These are phyloP conservation scores for Lepidurus couesii DNA, from an alignment of 1,140 invertebrate species.

Conservation along the genomic window DNA sequence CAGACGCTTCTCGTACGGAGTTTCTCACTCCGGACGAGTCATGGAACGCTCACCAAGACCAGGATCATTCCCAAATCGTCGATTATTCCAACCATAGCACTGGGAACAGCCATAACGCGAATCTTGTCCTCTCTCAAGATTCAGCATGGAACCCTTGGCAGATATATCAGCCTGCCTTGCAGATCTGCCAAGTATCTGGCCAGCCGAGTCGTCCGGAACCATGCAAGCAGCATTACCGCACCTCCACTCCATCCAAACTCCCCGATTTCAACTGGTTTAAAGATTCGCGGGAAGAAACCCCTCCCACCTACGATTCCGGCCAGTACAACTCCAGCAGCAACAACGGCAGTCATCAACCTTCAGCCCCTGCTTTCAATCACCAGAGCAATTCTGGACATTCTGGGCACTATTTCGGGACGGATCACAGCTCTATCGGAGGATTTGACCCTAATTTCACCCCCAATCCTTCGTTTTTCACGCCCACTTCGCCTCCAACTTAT, in stretches of 20 bases:
- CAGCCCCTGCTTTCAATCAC: neutral
- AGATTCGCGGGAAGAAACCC: neutral
- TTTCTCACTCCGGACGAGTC: constrained; percentile 1
- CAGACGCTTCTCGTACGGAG: neutral
- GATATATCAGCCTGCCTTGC: constrained; percentile 1
- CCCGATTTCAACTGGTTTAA: neutral
- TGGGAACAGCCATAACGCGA: neutral
- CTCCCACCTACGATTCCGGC: neutral
- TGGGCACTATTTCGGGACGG: too few species aligned
- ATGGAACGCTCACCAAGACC: neutral
- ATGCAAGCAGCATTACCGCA: neutral
- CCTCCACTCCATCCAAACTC: neutral
- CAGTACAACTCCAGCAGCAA: neutral
- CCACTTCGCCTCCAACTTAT: neutral
- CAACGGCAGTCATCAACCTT: neutral
- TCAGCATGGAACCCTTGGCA: neutral
- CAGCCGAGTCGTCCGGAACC: neutral
- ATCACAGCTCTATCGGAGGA: neutral
- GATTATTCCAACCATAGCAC: neutral
- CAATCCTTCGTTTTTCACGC: neutral
- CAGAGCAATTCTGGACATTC: neutral
- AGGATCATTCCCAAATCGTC: neutral
- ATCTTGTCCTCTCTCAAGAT: neutral
- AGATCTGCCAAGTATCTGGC: neutral
- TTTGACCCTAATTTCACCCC: neutral